phyloP scores from a whole-genome alignment of 2,888 invertebrate species.

The Hirtodrosophila confusa region DNA sequence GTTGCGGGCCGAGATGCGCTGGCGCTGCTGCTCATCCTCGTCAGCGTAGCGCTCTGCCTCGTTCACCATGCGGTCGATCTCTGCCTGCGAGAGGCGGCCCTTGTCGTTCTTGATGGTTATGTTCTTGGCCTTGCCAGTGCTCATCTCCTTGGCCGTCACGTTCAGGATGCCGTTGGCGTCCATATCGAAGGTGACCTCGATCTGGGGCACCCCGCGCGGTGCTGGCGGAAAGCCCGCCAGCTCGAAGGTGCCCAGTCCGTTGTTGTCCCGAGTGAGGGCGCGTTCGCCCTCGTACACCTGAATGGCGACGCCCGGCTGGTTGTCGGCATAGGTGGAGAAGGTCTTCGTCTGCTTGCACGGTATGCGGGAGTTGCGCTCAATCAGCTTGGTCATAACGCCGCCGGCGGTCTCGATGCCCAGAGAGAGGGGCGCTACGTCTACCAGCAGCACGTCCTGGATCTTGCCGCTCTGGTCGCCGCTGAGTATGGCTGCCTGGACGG shows the following conservation, averaged over 20 bases:
- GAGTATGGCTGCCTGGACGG: conserved; percentile 89
- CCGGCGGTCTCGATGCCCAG: conserved; percentile 92
- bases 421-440: conserved; percentile 89
- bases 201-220: conserved; percentile 93
- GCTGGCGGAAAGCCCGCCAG: conserved; percentile 97
- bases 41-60: conserved; percentile 91
- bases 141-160: conserved; percentile 90
- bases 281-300: conserved; percentile 91
- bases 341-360: conserved; percentile 90
- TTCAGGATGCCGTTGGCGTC: conserved; percentile 98
- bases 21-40: conserved; percentile 90
- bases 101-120: conserved; percentile 93
- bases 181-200: conserved; percentile 91
- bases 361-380: conserved; percentile 89
- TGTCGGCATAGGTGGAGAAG: conserved; percentile 92
- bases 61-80: conserved; percentile 91
- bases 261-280: conserved; percentile 97
- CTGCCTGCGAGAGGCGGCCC: conserved; percentile 91
- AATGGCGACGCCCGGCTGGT: conserved; percentile 90
- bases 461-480: conserved; percentile 88
- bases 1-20: conserved; percentile 89
- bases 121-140: conserved; percentile 88
- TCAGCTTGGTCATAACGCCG: conserved; percentile 91
- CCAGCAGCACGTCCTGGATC: conserved; percentile 90
- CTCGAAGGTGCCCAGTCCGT: conserved; percentile 97